Conservation (phyloP, 1,140 invertebrate genomes). For the Bicyclus anynana region DNA sequence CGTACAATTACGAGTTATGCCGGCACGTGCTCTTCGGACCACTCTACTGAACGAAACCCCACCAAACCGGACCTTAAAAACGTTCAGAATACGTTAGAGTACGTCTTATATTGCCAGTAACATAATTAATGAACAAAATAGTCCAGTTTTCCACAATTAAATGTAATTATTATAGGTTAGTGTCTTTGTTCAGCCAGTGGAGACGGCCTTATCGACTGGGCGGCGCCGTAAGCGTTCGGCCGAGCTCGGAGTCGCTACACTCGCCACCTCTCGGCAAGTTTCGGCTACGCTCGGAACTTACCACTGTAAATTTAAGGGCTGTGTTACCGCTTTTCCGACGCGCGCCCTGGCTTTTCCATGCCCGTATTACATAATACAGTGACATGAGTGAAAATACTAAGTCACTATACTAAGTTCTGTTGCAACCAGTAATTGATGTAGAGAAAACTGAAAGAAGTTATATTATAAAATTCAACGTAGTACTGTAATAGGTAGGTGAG, state of each 20-base stretch:
- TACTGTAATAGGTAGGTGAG: not conserved
- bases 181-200: constrained; percentile 72
- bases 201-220: constrained; percentile 78
- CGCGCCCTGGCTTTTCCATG: not conserved
- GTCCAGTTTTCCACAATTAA: constrained; percentile 71
- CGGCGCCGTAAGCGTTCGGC: constrained; percentile 62
- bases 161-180: constrained; percentile 76
- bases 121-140: constrained; percentile 61
- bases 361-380: not conserved
- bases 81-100: not conserved
- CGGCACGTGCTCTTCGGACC: constrained; percentile 21
- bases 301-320: constrained; percentile 70
- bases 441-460: not conserved
- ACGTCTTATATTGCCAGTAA: constrained; percentile 23
- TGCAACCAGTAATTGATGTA: too few relatives aligned
- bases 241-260: constrained; percentile 38
- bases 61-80: constrained; percentile 5
- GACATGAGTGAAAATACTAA: not conserved
- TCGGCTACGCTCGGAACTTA: constrained; percentile 49
- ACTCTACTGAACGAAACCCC: constrained; percentile 7
- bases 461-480: not conserved
- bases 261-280: constrained; percentile 32
- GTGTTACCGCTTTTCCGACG: constrained; percentile 45
- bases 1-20: constrained; percentile 23
- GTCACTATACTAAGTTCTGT: too few relatives aligned